Evolutionary conservation across 2,888 invertebrate genomes (phyloP), one percentile per base, ranked within the genome.

Genomic region (Ditula angustiorana): DNA sequence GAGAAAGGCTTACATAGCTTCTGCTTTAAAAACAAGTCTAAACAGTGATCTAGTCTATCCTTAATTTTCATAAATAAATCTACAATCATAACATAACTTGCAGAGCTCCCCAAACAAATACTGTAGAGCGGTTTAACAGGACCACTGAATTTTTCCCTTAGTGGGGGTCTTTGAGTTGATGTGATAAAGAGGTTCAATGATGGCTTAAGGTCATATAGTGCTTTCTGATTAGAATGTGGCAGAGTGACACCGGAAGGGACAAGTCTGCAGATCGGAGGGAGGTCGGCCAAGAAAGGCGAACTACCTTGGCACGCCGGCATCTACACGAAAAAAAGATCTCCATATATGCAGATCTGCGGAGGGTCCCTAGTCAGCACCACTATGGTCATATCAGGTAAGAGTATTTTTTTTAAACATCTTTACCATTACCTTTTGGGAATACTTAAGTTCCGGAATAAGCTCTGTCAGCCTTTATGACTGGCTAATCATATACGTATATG

Each of bases 281-380:
- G 5, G 5, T 8, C 13, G 5, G 28, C 56, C 11, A 21, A 28
- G 13, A 19, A 8, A 0, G 28, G 44, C 1, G 56, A 56, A 21
- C 28, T 56, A 8, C 56, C 56, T 8, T 56, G 56, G 56, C 44
- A 56, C n/a, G 56, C 56, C 2, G 56, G 37, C 44, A 46, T 56
- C 44, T 56, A 56, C 21, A 4, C 44, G n/a, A 56, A 56, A 16
- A 5, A 8, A 1, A 24, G 4, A 8, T 37, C 11, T 0, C 37
- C 55, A 13, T 55, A 37, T 23, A 13, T 37, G 37, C 37, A 55
- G 23, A 37, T 55, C 21, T 55, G 55, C 16, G 90, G 93, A 13
- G 90, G 90, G 4, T 87, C 85, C 5, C 74, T 93, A 7, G 81
- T 93, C 49, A 79, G 49, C 41, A 55, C 35, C 16, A 57, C 61